These are phyloP conservation scores for Ivindomyrus marchei DNA, from an alignment of 2,113 vertebrate species.

Conservation along the genomic window DNA sequence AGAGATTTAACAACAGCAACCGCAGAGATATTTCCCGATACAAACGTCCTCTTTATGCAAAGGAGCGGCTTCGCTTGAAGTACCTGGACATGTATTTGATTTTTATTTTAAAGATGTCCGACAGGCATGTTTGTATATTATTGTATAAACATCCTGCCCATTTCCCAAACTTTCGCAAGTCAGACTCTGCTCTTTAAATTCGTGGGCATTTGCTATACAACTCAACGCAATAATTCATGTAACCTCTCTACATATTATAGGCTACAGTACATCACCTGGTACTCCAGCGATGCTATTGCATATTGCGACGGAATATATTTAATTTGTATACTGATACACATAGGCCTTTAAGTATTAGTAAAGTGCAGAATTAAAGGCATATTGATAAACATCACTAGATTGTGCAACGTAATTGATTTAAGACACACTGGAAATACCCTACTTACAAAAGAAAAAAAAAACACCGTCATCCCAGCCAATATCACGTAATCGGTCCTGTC, in stretches of 20 bases:
- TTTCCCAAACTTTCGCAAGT: constrained; percentile 75
- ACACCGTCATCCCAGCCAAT: not conserved
- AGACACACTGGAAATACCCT: not conserved
- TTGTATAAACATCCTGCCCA: constrained; percentile 97
- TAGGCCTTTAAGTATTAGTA: not conserved
- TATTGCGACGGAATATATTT: not conserved
- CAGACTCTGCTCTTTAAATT: constrained; percentile 50
- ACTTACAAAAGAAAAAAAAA: not conserved
- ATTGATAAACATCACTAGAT: not conserved
- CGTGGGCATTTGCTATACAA: constrained; percentile 33
- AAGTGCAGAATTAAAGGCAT: not conserved
- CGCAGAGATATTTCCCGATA: constrained; percentile 25
- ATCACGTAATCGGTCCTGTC: not conserved
- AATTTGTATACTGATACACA: not conserved
- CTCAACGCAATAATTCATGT: not conserved
- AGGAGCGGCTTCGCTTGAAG: constrained; percentile 70
- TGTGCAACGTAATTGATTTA: not conserved
- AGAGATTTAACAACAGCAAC: constrained; percentile 17
- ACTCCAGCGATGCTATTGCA: not conserved
- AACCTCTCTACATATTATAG: not conserved
- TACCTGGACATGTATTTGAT: constrained; percentile 68
- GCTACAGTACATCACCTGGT: not conserved
- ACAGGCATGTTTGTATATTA: constrained; percentile 84
- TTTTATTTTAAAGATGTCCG: constrained; percentile 87
- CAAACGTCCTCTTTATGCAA: constrained; percentile 41